These are phyloP conservation scores for Salvelinus sp. DNA, from an alignment of 2,113 vertebrate species.

Conservation along the genomic window DNA sequence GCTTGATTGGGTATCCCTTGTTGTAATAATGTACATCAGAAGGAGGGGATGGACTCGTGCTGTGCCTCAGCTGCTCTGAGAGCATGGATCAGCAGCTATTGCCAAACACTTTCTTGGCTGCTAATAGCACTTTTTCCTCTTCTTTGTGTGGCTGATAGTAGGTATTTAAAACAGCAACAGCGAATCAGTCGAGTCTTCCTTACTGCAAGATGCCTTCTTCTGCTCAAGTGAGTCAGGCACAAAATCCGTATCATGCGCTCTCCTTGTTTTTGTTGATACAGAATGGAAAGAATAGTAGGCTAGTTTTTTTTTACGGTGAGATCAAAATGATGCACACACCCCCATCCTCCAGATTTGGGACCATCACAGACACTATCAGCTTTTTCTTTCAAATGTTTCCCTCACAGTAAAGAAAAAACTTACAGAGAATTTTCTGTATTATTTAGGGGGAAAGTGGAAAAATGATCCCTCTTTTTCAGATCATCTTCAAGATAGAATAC, in stretches of 20 bases:
- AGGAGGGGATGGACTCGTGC: constrained; percentile 72
- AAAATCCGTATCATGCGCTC: constrained; percentile 56
- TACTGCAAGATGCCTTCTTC: constrained; percentile 57
- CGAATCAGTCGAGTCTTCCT: constrained; percentile 68
- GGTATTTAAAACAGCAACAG: constrained; percentile 75
- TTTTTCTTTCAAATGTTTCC: constrained; percentile 33
- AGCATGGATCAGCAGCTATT: constrained; percentile 74
- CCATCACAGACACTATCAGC: constrained; percentile 9
- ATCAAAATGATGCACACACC: constrained; percentile 56
- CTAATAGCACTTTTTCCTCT: constrained; percentile 61
- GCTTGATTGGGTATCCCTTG: constrained; percentile 93
- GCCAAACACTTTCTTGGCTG: constrained; percentile 78
- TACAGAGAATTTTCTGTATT: constrained; percentile 63
- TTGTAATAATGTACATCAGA: constrained; percentile 80
- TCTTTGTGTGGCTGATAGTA: constrained; percentile 70
- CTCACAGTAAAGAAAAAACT: constrained; percentile 54
- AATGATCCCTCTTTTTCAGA: constrained; percentile 66
- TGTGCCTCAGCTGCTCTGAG: constrained; percentile 72
- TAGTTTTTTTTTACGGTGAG: constrained; percentile 71
- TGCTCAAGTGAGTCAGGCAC: constrained; percentile 32
- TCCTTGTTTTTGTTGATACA: constrained; percentile 46
- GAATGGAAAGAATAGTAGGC: constrained; percentile 42
- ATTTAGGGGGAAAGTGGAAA: constrained; percentile 56
- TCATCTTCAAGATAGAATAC: constrained; percentile 57
- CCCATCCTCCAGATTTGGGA: constrained; percentile 66